Evolutionary conservation across 1,140 invertebrate species (phyloP), one percentile per base, ranked within the genome.

Genomic region (Hyphantria cunea): DNA sequence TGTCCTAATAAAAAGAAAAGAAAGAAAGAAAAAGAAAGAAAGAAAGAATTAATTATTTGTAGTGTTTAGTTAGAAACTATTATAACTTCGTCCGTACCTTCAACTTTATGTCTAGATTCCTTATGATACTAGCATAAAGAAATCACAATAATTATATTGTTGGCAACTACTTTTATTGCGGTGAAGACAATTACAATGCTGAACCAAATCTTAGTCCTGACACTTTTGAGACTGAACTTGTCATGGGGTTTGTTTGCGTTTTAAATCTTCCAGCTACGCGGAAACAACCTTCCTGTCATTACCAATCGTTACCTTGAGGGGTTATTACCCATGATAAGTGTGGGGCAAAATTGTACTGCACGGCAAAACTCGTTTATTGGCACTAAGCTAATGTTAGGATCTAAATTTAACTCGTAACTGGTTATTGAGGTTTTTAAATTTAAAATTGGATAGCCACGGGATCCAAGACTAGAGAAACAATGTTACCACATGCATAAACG

Each of bases 241-340:
- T 44, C 41, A n/a, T n/a, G n/a, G n/a, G 41, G 12, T 9, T 13
- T n/a, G 48, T 59, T 34, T 53, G 32, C 49, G 8, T 42, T 31
- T 45, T 55, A 39, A 71, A 68, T 51, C 56, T 59, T 55, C 53
- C 55, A 61, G 59, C 56, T 61, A 72, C 41, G 59, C 70, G 70
- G 70, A 72, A 72, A 62, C 59, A 65, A 68, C 63, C 70, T 72
- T 72, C 70, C 66, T 68, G 70, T 59, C 55, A 68, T 72, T 72
- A 68, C 49, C 37, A 54, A 64, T 59, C 66, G 62, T 68, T 68
- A 68, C 54, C 62, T 53, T 56, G 32, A 58, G 55, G 37, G 45
- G 47, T 47, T 49, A 63, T 65, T 59, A 72, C 49, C 56, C 41
- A 37, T 58, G 45, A 55, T 64, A 56, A 42, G 34, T 50, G 42